Conservation (phyloP, 1,140 invertebrate genomes). For the Polyergus mexicanus region DNA sequence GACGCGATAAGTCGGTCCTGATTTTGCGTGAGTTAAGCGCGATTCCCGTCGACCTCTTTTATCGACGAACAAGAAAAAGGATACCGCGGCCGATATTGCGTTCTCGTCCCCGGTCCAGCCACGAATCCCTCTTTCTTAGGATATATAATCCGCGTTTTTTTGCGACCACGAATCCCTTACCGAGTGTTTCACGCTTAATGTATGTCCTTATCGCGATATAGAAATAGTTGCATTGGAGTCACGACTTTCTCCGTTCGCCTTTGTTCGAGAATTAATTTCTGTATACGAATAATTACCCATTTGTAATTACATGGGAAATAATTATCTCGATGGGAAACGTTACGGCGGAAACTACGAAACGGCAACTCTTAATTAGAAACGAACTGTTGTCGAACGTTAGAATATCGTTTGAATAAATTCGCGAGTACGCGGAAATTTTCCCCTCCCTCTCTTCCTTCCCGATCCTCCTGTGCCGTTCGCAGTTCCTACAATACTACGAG, state of each 20-base stretch:
- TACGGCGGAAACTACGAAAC: not conserved
- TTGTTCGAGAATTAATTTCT: slow-evolving; percentile 17
- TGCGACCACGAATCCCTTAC: not conserved
- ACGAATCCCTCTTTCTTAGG: slow-evolving; percentile 60
- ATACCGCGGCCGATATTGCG: slow-evolving; percentile 60
- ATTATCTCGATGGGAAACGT: slow-evolving; percentile 7
- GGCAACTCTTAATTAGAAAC: slow-evolving; percentile 31
- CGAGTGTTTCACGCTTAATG: too few species aligned
- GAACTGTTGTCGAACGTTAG: slow-evolving; percentile 38
- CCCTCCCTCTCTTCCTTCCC: not conserved
- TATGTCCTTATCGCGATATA: not conserved
- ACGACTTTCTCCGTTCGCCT: not conserved
- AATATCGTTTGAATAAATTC: slow-evolving; percentile 53
- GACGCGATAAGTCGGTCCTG: slow-evolving; percentile 62
- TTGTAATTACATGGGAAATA: slow-evolving; percentile 16
- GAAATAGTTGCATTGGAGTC: not conserved
- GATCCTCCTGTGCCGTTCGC: not conserved
- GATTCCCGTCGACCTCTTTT: slow-evolving; percentile 46
- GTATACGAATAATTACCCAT: not conserved
- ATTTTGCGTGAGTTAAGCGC: slow-evolving; percentile 53
- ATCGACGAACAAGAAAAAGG: slow-evolving; percentile 25
- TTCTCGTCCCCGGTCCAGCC: not conserved
- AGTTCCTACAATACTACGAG: slow-evolving; percentile 21
- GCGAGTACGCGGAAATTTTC: slow-evolving; percentile 6
- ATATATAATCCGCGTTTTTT: slow-evolving; percentile 65